phyloP scores from a whole-genome alignment of 2,113 vertebrate species.

The Cranoglanis bouderius region DNA sequence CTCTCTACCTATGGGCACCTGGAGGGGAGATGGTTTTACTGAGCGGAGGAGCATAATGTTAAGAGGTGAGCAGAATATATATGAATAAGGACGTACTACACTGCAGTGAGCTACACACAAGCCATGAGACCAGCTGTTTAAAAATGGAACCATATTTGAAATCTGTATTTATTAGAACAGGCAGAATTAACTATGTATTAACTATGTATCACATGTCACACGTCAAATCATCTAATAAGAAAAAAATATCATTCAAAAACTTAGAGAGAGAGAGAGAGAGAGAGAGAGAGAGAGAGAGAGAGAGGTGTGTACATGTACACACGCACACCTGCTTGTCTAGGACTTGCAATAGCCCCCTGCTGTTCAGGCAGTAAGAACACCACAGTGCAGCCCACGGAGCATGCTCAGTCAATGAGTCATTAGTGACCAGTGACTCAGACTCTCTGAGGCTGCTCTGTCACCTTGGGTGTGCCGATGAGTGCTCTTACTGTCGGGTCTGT shows the following conservation, averaged over 20 bases:
- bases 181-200: background rate
- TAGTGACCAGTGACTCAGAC: slow-evolving; percentile 57
- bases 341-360: slow-evolving; percentile 13
- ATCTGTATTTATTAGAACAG: background rate
- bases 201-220: background rate
- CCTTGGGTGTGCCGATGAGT: slow-evolving; percentile 51
- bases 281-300: background rate
- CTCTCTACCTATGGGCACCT: background rate
- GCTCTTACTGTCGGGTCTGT: background rate
- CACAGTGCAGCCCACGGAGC: slow-evolving; percentile 60
- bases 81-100: slow-evolving; percentile 14
- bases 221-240: background rate
- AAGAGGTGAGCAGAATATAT: slow-evolving; percentile 5
- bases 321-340: slow-evolving; percentile 37
- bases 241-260: background rate
- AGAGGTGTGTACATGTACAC: background rate
- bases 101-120: background rate
- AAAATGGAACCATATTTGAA: background rate
- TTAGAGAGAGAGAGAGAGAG: background rate
- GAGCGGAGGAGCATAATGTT: background rate
- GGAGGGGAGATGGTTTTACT: background rate
- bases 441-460: slow-evolving; percentile 63
- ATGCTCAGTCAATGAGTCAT: slow-evolving; percentile 71
- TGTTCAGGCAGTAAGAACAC: slow-evolving; percentile 23
- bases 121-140: background rate